Base-by-base conservation (phyloP, 23 tunicate genomes). In the Clavelina lepadiformis region DNA sequence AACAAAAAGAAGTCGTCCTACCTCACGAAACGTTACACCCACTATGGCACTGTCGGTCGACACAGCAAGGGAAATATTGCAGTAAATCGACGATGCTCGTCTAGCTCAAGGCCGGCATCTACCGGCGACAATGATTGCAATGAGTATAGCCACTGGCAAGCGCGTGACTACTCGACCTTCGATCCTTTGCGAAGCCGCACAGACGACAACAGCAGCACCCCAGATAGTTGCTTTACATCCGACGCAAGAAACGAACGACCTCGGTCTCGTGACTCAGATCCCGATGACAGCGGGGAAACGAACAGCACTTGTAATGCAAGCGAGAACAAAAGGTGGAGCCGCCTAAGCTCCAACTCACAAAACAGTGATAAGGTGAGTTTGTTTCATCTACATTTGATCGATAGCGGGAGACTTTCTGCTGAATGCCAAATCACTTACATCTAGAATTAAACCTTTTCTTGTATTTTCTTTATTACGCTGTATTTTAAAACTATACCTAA, bases 291-390 rank as follows among this genome's bases (percentile, higher is more conserved):
- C 38, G 46, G 79, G 24, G 68, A 76, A 2, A 32, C 66, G 22
- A 67, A 49, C 32, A 46, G 60, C 31, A 65, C 13, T 21, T 65
- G 54, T 8, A 26, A 29, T 1, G 54, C 33, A 2, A 8, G 31
- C 3, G 73, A 76, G 19, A 65, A 31, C 51, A 68, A 69, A 28
- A 24, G 85, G 22, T 78, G 76, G 85, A 78, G 85, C 34, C 51
- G 63, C 11, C 31, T 76, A 20, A 84, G 93, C 50, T 65, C 57
- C 34, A 56, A 75, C 18, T 84, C 93, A 1, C 76, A 67, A 30
- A 69, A 52, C 46, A 76, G 81, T 35, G 93, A 84, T 38, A 84
- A 84, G 83, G 93, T 84, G 35, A 20, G 74, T 65, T 4, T 53
- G 15, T 11, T 11, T 44, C 13, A 15, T n/a, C n/a, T n/a, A n/a